Evolutionary conservation across 2,888 invertebrate genomes (phyloP).

Genomic region (Harpalus rufipes): DNA sequence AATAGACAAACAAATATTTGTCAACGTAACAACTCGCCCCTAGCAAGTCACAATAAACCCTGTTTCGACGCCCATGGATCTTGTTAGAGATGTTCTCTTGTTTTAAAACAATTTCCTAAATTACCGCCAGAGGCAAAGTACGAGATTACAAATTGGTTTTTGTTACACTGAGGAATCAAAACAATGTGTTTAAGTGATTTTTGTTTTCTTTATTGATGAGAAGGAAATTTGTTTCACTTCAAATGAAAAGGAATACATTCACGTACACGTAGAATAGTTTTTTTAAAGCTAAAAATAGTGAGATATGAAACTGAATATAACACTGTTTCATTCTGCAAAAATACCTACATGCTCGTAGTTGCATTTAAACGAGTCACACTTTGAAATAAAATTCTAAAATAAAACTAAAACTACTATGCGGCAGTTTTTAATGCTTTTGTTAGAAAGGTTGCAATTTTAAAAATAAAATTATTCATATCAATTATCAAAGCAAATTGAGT

Average conservation of each 20-base stretch:
- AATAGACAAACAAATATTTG: slow-evolving; percentile 52
- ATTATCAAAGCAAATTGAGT: no score
- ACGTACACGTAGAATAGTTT: not conserved
- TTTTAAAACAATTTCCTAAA: slow-evolving; percentile 44
- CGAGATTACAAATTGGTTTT: slow-evolving; percentile 29
- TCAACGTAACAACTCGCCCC: not conserved
- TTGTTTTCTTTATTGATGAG: slow-evolving; percentile 15
- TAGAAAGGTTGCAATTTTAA: no score
- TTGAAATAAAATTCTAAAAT: no score
- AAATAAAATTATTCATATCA: no score
- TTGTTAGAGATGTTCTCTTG: slow-evolving; percentile 38
- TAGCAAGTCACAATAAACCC: not conserved
- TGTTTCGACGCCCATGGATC: not conserved
- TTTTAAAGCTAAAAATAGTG: not conserved
- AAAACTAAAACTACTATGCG: no score
- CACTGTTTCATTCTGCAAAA: not conserved
- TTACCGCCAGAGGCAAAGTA: slow-evolving; percentile 19
- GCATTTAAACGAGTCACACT: no score
- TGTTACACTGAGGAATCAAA: slow-evolving; percentile 26
- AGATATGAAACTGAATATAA: not conserved
- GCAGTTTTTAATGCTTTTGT: no score
- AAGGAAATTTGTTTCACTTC: not conserved
- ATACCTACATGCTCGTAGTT: no score
- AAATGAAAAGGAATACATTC: not conserved
- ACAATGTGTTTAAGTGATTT: slow-evolving; percentile 27